These are phyloP conservation scores for Drosophila rhopaloa DNA, from an alignment of 1,140 invertebrate genomes.

Conservation along the genomic window DNA sequence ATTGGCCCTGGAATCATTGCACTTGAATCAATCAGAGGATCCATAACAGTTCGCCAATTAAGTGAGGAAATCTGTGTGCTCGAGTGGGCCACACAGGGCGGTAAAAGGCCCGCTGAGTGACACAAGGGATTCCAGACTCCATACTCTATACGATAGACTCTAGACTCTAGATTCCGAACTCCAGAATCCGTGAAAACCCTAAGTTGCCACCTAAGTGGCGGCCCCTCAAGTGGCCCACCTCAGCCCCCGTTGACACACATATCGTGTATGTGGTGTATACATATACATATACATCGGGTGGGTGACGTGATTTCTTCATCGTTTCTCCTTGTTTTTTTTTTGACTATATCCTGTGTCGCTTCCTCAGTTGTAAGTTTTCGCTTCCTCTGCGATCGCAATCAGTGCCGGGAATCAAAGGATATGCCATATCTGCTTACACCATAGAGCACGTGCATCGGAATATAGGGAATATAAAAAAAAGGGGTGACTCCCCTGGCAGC, in stretches of 20 bases:
- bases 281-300: conserved; percentile 22
- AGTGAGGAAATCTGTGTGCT: conserved; percentile 70
- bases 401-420: conserved; percentile 68
- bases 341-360: conserved; percentile 73
- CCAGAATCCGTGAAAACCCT: conserved; percentile 19
- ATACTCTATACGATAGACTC: background rate
- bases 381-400: conserved; percentile 77
- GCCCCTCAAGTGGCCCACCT: conserved; percentile 60
- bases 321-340: conserved; percentile 19
- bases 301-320: conserved; percentile 53
- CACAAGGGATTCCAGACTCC: background rate
- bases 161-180: background rate
- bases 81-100: conserved; percentile 67
- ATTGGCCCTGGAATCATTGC: conserved; percentile 26
- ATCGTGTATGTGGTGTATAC: conserved; percentile 6
- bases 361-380: conserved; percentile 83
- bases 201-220: conserved; percentile 72
- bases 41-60: conserved; percentile 59
- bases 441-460: conserved; percentile 45
- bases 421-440: conserved; percentile 77
- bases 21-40: conserved; percentile 69
- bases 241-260: conserved; percentile 64
- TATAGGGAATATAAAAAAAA: conserved; percentile 29
- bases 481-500: conserved; percentile 52
- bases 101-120: conserved; percentile 25